Evolutionary conservation across 2,113 vertebrate genomes (phyloP).

Genomic region (Ochotona curzoniae): DNA sequence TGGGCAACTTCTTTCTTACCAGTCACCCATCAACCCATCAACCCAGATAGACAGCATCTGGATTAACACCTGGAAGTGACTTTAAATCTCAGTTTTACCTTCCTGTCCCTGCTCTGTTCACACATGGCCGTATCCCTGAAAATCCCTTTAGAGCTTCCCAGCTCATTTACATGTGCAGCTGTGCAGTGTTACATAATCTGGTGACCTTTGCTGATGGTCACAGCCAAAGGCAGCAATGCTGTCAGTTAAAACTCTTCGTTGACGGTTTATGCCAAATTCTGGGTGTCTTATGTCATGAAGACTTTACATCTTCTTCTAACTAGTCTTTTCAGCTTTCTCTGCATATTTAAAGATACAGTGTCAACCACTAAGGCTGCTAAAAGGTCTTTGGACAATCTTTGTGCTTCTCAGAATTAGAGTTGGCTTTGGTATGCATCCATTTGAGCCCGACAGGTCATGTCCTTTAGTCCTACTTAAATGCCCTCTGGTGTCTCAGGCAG

Average conservation of each 20-base stretch:
- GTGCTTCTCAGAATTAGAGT: constrained; percentile 19
- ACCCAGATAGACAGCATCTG: not conserved
- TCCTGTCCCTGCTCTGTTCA: not conserved
- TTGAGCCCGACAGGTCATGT: not conserved
- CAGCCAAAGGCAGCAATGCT: constrained; percentile 28
- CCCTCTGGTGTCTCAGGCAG: not conserved
- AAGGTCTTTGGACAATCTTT: not conserved
- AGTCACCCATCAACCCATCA: not conserved
- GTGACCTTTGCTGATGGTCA: not conserved
- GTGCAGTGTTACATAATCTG: constrained; percentile 50
- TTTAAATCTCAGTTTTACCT: constrained; percentile 46
- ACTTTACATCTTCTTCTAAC: constrained; percentile 48
- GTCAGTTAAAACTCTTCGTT: constrained; percentile 51
- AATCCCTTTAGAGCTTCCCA: constrained; percentile 27
- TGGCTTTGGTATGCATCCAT: not conserved
- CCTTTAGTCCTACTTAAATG: not conserved
- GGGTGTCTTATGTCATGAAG: constrained; percentile 37
- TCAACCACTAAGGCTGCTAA: not conserved
- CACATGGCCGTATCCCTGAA: not conserved
- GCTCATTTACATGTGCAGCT: not conserved
- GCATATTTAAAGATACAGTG: constrained; percentile 37
- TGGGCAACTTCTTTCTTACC: constrained; percentile 13
- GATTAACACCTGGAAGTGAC: not conserved
- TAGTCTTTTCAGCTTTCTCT: not conserved
- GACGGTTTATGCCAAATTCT: constrained; percentile 20